Base-by-base conservation (phyloP, 2,888 invertebrate genomes). In the Criorhina ranunculi region DNA sequence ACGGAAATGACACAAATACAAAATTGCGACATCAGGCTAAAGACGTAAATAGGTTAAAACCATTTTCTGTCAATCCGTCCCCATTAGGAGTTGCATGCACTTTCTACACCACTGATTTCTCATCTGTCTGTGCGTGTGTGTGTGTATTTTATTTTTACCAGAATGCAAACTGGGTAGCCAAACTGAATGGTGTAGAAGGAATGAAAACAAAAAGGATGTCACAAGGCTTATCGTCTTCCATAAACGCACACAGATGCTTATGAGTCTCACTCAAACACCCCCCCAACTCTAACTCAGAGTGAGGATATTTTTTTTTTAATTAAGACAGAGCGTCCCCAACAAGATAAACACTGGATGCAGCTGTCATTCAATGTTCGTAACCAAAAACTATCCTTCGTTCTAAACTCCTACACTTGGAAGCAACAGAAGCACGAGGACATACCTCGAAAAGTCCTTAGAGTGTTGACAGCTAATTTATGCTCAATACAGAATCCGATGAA, bases 41-140 rank as follows among this genome's bases (percentile, higher is more conserved):
- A 64, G 70, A 85, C 75, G 75, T 85, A 85, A 85, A 80, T 85
- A 64, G 85, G 85, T 85, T 85, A 85, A 85, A 85, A 85, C 75
- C 80, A 85, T 85, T 85, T 85, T 79, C 85, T 80, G 85, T 85
- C 85, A 79, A 85, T 85, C 64, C 70, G 70, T 29, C 53, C 70
- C 69, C 79, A 75, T 79, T 75, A 75, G 73, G 24, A 70, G 60
- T 53, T 66, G 42, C 75, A 85, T 76, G 53, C 64, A 85, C 67
- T 80, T 76, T 75, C 59, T 75, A 75, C 79, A 64, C 75, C 79
- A 79, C 59, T 46, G 37, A 49, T 33, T 67, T 55, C 8, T 40
- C 35, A 6, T 53, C 51, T 64, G 12, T 33, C 8, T 35, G 8
- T 7, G 8, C 19, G 19, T 42, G 8, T 37, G 12, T 53, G 8